Evolutionary conservation across 2,113 vertebrate species (phyloP).

Genomic region (Seriola aureovittata): DNA sequence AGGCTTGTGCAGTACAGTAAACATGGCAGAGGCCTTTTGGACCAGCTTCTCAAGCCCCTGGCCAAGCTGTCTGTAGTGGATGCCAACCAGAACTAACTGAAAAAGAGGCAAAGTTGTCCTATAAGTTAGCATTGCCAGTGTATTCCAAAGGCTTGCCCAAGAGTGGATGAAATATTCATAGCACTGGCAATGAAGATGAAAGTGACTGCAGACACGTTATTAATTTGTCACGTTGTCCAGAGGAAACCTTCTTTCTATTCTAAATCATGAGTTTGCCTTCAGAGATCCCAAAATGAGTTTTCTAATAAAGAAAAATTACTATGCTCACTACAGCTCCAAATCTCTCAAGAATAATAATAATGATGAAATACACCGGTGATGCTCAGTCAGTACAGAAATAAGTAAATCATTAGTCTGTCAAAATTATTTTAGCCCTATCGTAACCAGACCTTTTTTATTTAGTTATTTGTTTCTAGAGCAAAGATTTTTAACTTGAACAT

Average conservation of each 20-base stretch:
- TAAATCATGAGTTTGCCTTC: slow-evolving; percentile 40
- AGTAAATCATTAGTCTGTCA: slow-evolving; percentile 36
- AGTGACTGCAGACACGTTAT: slow-evolving; percentile 59
- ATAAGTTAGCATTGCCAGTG: slow-evolving; percentile 64
- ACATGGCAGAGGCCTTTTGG: slow-evolving; percentile 81
- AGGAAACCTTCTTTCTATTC: slow-evolving; percentile 60
- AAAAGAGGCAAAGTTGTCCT: slow-evolving; percentile 67
- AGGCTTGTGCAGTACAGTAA: slow-evolving; percentile 74
- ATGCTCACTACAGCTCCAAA: slow-evolving; percentile 19
- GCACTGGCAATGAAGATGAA: slow-evolving; percentile 57
- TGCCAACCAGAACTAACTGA: slow-evolving; percentile 75
- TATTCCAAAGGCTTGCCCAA: slow-evolving; percentile 56
- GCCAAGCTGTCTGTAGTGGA: slow-evolving; percentile 76
- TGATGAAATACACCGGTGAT: slow-evolving; percentile 49
- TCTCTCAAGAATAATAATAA: slow-evolving; percentile 51
- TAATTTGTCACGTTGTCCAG: slow-evolving; percentile 66
- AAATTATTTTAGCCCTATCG: slow-evolving; percentile 10
- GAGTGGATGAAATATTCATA: slow-evolving; percentile 59
- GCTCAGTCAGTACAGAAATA: slow-evolving; percentile 37
- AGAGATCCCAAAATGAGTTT: slow-evolving; percentile 51
- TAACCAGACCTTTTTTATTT: slow-evolving; percentile 7
- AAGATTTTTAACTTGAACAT: background rate
- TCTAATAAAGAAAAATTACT: slow-evolving; percentile 39
- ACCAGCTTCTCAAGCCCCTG: slow-evolving; percentile 68
- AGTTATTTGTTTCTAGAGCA: background rate